Percentiles rank a stretch among this genome's conserved stretches.
phyloP scores from a whole-genome alignment of 2,797 vertebrate genomes.

The Hoplostethus atlanticus region DNA sequence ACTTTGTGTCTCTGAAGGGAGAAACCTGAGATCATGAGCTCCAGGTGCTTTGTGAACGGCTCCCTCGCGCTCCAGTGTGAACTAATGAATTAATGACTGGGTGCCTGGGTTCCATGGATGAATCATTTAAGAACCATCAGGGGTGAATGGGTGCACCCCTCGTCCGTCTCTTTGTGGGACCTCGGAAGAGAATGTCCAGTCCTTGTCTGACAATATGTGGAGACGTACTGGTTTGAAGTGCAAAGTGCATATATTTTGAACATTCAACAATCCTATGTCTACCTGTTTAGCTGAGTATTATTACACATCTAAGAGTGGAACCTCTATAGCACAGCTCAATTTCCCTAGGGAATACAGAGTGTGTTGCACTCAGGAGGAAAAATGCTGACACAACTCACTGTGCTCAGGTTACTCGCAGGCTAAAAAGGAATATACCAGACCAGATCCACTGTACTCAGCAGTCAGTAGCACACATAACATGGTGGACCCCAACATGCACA shows the following conservation, averaged over 20 bases:
- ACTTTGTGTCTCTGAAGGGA: conserved; percentile 43
- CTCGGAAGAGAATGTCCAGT: conserved; percentile 3
- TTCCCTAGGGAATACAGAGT: conserved; percentile 49
- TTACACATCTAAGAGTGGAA: conserved; percentile 36
- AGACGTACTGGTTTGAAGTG: background rate
- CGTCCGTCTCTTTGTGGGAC: conserved; percentile 22
- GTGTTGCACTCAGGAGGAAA: conserved; percentile 47
- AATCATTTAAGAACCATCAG: conserved; percentile 75
- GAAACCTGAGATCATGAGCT: conserved; percentile 72
- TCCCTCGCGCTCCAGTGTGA: conserved; percentile 55
- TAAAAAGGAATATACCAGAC: conserved; percentile 20
- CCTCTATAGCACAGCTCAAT: conserved; percentile 32
- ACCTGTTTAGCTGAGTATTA: conserved; percentile 7
- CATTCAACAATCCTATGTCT: background rate
- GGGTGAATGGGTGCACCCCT: conserved; percentile 38
- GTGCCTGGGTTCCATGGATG: conserved; percentile 68
- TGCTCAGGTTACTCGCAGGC: conserved; percentile 47
- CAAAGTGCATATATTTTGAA: background rate
- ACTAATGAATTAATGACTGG: conserved; percentile 78
- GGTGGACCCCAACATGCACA: conserved; percentile 27
- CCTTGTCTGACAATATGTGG: background rate
- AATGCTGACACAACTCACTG: conserved; percentile 49
- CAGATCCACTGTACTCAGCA: conserved; percentile 1
- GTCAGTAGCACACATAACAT: conserved; percentile 29
- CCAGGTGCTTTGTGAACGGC: conserved; percentile 54